Evolutionary conservation across 2,888 invertebrate genomes (phyloP).

Genomic region (Habrosyne pyritoides): DNA sequence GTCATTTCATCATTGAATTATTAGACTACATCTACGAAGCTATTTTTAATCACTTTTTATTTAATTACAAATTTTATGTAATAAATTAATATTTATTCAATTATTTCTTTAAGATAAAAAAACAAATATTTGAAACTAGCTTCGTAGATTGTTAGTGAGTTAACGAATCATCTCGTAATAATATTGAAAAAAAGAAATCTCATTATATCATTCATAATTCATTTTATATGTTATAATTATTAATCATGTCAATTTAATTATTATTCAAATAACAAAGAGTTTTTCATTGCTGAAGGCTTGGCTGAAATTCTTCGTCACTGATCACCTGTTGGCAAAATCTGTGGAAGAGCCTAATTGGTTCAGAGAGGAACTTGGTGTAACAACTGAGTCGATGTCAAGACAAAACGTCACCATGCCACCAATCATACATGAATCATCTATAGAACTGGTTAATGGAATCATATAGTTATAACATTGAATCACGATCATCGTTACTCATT

Average conservation of each 20-base stretch:
- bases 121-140: background rate
- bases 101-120: background rate
- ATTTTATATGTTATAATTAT: background rate
- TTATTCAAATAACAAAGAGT: conserved; percentile 44
- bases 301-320: conserved; percentile 84
- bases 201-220: background rate
- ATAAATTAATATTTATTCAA: background rate
- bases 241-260: background rate
- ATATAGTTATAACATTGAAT: conserved; percentile 60
- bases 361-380: conserved; percentile 63
- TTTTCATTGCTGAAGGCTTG: conserved; percentile 81
- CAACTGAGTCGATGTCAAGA: conserved; percentile 70
- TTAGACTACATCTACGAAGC: conserved; percentile 9
- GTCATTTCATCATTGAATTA: conserved; percentile 21
- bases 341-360: conserved; percentile 79
- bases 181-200: background rate
- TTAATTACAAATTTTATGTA: conserved; percentile 12
- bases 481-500: conserved; percentile 47
- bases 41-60: conserved; percentile 16
- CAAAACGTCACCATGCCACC: conserved; percentile 58
- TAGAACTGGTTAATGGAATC: conserved; percentile 79
- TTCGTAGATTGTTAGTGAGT: background rate
- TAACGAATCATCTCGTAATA: background rate
- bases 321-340: conserved; percentile 77
- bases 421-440: conserved; percentile 70